Base-by-base conservation (phyloP, 2,888 invertebrate species). In the Erebia palarica region DNA sequence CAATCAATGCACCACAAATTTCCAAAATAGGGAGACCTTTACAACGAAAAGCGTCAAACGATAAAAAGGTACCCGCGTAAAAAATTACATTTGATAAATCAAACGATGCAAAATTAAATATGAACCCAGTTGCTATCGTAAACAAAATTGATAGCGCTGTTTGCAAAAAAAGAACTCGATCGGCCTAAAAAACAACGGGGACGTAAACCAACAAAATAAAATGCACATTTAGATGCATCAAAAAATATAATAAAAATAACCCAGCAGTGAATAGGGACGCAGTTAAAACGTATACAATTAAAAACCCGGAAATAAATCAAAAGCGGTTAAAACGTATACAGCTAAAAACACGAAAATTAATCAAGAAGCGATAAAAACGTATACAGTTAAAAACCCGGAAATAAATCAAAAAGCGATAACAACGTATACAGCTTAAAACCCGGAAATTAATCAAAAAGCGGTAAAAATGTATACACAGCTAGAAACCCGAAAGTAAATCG, bases 111-210 rank as follows among this genome's bases (percentile, higher is more conserved):
- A 49, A 49, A 14, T 49, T 49, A 49, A 49, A 11, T 49, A 49
- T 49, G 3, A 49, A 49, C 49, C 11, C 49, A 49, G 49, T 49
- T 49, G 14, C 11, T 49, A 14, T 49, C 11, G 1, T 49, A 49
- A 13, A 49, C 49, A 11, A 49, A 49, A 49, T 49, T 49, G 14
- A 49, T 14, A 49, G 1, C 10, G 49, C 11, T 49, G 49, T 49
- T 49, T 49, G 49, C 3, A 49, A n/a, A 51, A 51, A 51, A 0
- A 10, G 10, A 4, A n/a, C n/a, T 42, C 42, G 51, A n/a, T 51
- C 14, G 51, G n/a, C n/a, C 51, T 51, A n/a, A 51, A 51, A 51
- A 51, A 51, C 51, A 51, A 51, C 51, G n/a, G 51, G 51, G n/a
- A 51, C 51, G 51, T 51, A 51, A 51, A 51, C 49, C 49, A 49